Evolutionary conservation across 2,888 invertebrate genomes (phyloP).

Genomic region (Tenthredo notha): DNA sequence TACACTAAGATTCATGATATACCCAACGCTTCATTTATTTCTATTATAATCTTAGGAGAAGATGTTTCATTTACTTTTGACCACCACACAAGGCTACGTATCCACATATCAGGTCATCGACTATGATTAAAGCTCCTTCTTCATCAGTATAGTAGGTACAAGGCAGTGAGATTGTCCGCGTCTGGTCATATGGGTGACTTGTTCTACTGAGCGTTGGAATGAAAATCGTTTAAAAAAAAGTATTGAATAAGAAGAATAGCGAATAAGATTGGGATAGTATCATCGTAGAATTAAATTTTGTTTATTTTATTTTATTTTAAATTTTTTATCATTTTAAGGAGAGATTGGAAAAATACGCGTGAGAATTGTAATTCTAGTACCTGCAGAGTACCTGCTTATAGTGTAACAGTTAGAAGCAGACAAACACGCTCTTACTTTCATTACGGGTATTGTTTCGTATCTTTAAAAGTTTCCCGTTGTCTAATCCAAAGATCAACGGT

Average conservation of each 20-base stretch:
- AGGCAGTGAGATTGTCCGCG: slow-evolving; percentile 33
- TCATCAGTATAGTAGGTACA: slow-evolving; percentile 7
- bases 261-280: slow-evolving; percentile 13
- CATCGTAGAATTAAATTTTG: background rate
- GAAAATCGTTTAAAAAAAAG: background rate
- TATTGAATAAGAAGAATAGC: background rate
- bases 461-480: slow-evolving; percentile 27
- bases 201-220: slow-evolving; percentile 37
- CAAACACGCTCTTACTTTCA: slow-evolving; percentile 44
- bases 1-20: background rate
- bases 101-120: slow-evolving; percentile 20
- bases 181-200: slow-evolving; percentile 2
- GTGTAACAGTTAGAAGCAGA: background rate
- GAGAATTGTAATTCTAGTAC: slow-evolving; percentile 27
- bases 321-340: background rate
- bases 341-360: slow-evolving; percentile 1
- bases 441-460: slow-evolving; percentile 33
- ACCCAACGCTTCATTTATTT: background rate
- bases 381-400: background rate
- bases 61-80: slow-evolving; percentile 41
- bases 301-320: too few relatives aligned
- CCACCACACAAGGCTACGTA: slow-evolving; percentile 32
- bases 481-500: slow-evolving; percentile 48
- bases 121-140: slow-evolving; percentile 10
- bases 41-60: background rate